Percentiles rank a stretch among this genome's conserved stretches.
phyloP scores from a whole-genome alignment of 1,140 invertebrate species.

The Drosophila auraria region DNA sequence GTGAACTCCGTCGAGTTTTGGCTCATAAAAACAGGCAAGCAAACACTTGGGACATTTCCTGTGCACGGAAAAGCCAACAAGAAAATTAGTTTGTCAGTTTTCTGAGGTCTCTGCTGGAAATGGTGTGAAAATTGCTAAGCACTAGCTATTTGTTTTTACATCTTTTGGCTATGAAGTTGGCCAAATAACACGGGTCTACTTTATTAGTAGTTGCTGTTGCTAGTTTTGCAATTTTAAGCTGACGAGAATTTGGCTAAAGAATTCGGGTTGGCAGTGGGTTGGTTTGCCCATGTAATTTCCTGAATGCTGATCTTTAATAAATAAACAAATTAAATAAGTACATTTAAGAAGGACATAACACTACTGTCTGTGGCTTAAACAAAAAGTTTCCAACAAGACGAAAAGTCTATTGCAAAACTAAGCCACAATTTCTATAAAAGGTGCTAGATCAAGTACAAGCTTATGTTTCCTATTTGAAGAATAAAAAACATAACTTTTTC shows the following conservation, averaged over 20 bases:
- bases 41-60: slow-evolving; percentile 38
- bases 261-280: too few relatives aligned
- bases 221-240: neutral
- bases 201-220: neutral
- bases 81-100: slow-evolving; percentile 33
- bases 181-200: neutral
- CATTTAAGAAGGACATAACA: too few relatives aligned
- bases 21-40: slow-evolving; percentile 18
- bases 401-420: too few relatives aligned
- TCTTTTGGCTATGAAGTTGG: neutral
- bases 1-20: slow-evolving; percentile 33
- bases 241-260: too few relatives aligned
- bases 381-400: too few relatives aligned
- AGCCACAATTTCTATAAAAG: too few relatives aligned
- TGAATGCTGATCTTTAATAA: too few relatives aligned
- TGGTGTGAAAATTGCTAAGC: slow-evolving; percentile 10
- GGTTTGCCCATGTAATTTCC: too few relatives aligned
- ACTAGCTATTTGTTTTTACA: slow-evolving; percentile 4
- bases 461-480: neutral
- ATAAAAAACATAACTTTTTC: too few relatives aligned
- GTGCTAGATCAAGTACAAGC: too few relatives aligned
- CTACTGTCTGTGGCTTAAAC: too few relatives aligned
- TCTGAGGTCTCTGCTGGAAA: slow-evolving; percentile 22
- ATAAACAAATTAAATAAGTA: too few relatives aligned
- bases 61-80: slow-evolving; percentile 35